A percentile compares a stretch with the other conserved stretches of the same genome.
phyloP scores from a whole-genome alignment of 2,797 vertebrate species.

The Periparus ater region DNA sequence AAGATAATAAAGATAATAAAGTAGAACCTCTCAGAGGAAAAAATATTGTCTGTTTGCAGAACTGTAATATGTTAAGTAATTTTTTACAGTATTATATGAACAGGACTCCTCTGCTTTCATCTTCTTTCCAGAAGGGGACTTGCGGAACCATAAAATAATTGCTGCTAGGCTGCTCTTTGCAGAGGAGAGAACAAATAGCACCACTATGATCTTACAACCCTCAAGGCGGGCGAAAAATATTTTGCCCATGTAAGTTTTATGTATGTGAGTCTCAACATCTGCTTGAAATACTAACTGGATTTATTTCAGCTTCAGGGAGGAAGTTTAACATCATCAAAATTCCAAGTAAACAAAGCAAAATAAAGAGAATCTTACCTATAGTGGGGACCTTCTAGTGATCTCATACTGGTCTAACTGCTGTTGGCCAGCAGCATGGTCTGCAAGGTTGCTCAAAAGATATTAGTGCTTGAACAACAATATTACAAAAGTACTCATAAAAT shows the following conservation, averaged over 20 bases:
- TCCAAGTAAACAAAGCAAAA: neutral
- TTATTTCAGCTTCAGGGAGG: neutral
- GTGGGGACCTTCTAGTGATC: neutral
- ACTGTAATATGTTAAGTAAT: neutral
- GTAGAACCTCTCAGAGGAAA: neutral
- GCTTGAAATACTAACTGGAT: neutral
- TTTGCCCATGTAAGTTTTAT: neutral
- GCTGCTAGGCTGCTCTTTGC: neutral
- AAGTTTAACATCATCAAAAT: neutral
- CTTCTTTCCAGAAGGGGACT: neutral
- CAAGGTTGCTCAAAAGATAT: neutral
- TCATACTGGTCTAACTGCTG: neutral
- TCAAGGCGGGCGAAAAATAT: neutral
- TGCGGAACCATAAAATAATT: neutral
- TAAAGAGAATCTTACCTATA: neutral
- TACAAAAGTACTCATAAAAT: neutral
- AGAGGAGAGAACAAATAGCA: neutral
- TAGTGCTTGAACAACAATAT: neutral
- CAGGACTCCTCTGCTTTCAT: neutral
- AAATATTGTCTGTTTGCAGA: neutral
- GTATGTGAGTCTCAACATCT: neutral
- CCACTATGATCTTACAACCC: neutral
- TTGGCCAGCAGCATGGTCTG: fast-evolving
- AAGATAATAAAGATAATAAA: neutral
- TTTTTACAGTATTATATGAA: neutral